Base-by-base conservation (phyloP, 2,888 invertebrate genomes). In the Watsonalla binaria region DNA sequence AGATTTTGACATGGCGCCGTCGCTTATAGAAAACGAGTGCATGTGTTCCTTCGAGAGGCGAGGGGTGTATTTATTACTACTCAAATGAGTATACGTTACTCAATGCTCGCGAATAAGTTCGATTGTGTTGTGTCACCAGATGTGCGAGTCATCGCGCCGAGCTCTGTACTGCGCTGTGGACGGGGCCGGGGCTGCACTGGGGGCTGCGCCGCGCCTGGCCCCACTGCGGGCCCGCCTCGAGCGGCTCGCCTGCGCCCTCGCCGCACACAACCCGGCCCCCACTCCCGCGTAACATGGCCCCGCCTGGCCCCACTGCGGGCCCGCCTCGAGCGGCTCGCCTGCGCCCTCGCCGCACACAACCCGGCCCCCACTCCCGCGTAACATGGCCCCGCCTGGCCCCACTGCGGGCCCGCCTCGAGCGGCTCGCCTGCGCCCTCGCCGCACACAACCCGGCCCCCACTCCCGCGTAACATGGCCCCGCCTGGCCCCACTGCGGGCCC, bases 151-250 rank as follows among this genome's bases (percentile, higher is more conserved):
- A 54, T 93, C 93, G 77, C 92, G 93, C 0, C 92, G 92, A 48
- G 88, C 92, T 68, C 92, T 94, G 59, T 94, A 94, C 78, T 92
- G 92, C 66, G 93, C 93, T 46, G 91, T 94, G 54, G 93, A 93
- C 75, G 90, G 88, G 49, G 93, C 93, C 35, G 77, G 93, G 54
- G 86, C 65, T 74, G 80, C 46, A 76, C 91, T 48, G 90, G 91
- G 54, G 77, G 88, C 61, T 86, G 91, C 92, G 77, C 91, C 93
- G 51, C 91, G 92, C 5, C 82, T 94, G 54, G 80, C 90, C 14
- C 86, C 92, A 61, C 78, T 93, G 46, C 93, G 92, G 65, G 83
- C 88, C 47, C 92, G 76, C 7, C 76, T 88, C 15, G 82, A 86
- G 72, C 76, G 84, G 5, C 78, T 88, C 55, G 86, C 86, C 53